These are phyloP conservation scores for Petaurus breviceps DNA, from an alignment of 2,113 vertebrate genomes.

Conservation along the genomic window DNA sequence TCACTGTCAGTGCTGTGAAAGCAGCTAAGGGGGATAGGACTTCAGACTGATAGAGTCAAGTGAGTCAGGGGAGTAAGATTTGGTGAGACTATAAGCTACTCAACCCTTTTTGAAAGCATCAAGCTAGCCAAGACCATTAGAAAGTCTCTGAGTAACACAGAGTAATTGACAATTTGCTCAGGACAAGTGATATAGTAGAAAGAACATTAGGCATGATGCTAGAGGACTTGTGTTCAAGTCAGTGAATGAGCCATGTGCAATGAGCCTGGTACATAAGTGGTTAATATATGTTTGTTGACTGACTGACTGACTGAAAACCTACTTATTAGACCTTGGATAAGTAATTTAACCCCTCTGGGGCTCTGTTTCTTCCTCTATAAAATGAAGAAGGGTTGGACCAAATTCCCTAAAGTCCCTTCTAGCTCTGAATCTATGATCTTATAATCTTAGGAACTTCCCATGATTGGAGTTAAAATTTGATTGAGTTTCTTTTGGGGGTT, in stretches of 20 bases:
- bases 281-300: not conserved
- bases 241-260: not conserved
- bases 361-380: not conserved
- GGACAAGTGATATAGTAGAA: not conserved
- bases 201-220: not conserved
- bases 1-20: too few relatives aligned
- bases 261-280: not conserved
- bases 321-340: not conserved
- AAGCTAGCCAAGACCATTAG: not conserved
- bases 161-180: not conserved
- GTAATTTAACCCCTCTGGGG: not conserved
- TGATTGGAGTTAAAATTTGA: not conserved
- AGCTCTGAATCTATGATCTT: not conserved
- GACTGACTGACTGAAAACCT: not conserved
- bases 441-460: not conserved
- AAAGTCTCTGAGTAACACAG: slow-evolving; percentile 18
- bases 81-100: not conserved
- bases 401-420: not conserved
- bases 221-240: not conserved
- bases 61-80: not conserved
- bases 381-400: not conserved
- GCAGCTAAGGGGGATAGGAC: not conserved
- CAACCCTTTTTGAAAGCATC: not conserved
- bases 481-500: slow-evolving; percentile 65
- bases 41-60: too few relatives aligned